Evolutionary conservation across 2,113 vertebrate species (phyloP).

Genomic region (Colossoma macropomum): DNA sequence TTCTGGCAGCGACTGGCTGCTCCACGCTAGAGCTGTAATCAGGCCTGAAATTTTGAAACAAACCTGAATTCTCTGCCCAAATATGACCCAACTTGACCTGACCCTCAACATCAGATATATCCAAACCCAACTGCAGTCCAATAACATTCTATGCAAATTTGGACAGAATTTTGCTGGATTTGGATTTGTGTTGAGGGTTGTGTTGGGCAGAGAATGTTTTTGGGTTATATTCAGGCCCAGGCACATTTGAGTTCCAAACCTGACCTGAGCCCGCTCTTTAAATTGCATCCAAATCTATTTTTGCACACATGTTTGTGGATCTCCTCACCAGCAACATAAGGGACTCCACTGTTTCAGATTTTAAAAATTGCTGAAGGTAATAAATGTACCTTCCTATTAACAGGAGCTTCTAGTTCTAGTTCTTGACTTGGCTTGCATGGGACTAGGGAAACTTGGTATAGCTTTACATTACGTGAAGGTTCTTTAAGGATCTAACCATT

Average conservation of each 20-base stretch:
- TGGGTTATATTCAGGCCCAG: too few species aligned
- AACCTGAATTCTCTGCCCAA: neutral
- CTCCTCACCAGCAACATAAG: too few species aligned
- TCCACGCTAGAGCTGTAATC: neutral
- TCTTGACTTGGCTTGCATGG: neutral
- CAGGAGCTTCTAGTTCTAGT: too few species aligned
- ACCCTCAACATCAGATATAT: neutral
- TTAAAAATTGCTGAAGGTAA: too few species aligned
- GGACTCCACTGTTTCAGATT: too few species aligned
- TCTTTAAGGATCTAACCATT: too few species aligned
- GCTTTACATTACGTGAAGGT: too few species aligned
- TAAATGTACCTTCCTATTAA: too few species aligned
- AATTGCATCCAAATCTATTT: neutral
- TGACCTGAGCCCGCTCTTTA: too few species aligned
- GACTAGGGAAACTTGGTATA: too few species aligned
- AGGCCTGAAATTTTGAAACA: neutral
- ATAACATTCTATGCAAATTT: neutral
- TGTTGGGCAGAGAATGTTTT: too few species aligned
- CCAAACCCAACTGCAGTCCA: neutral
- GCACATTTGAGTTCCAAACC: neutral
- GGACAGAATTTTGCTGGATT: neutral
- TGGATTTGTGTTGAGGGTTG: too few species aligned
- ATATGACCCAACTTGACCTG: neutral
- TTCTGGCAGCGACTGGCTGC: conserved; percentile 14
- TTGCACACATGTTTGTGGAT: neutral